phyloP scores from a whole-genome alignment of 2,797 vertebrate species.

The Falco naumanni region DNA sequence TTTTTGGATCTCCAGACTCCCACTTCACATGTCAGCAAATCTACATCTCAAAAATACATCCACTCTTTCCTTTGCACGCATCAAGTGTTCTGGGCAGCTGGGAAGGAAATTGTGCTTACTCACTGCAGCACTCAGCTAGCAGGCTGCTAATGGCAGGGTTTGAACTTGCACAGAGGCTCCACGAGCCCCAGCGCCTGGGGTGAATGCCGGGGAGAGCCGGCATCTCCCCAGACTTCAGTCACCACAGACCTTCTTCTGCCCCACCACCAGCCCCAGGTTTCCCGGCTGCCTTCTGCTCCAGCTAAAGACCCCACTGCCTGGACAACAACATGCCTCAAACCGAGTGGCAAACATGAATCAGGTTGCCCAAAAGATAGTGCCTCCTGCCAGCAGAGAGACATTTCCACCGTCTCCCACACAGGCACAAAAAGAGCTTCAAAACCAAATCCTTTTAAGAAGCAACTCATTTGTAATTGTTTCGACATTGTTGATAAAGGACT shows the following conservation, averaged over 20 bases:
- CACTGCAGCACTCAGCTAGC: not conserved
- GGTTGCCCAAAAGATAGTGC: not conserved
- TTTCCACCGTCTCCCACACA: not conserved
- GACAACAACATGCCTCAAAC: not conserved
- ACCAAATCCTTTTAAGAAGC: not conserved
- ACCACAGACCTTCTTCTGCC: not conserved
- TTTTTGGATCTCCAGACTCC: not conserved
- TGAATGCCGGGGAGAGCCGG: rapidly evolving
- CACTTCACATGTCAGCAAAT: not conserved
- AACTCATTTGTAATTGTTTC: not conserved
- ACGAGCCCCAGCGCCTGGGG: rapidly evolving
- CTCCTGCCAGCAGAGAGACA: not conserved
- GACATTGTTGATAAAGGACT: not conserved
- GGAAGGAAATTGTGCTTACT: not conserved
- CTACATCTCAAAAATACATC: not conserved
- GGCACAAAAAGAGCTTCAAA: not conserved
- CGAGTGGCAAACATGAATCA: rapidly evolving
- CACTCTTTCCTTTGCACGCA: not conserved
- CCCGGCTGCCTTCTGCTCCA: not conserved
- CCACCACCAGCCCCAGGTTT: rapidly evolving
- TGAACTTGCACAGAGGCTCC: not conserved
- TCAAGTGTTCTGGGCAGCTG: rapidly evolving
- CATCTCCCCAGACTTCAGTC: not conserved
- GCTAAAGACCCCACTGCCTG: not conserved
- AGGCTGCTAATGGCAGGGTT: not conserved